Evolutionary conservation across 1,140 invertebrate species (phyloP).

Genomic region (Mya arenaria): DNA sequence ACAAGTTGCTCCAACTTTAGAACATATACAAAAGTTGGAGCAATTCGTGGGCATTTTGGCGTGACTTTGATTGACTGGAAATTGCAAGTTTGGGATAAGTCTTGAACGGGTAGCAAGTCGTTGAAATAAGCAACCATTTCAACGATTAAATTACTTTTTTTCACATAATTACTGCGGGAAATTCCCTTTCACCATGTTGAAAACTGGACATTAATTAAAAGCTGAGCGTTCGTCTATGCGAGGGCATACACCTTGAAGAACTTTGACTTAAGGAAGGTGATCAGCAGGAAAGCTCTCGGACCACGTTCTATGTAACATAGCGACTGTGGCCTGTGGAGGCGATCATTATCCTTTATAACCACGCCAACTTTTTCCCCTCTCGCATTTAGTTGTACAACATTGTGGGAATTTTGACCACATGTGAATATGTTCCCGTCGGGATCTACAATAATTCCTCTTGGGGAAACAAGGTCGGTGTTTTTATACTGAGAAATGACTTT

Average conservation of each 20-base stretch:
- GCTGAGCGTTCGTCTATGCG: neutral
- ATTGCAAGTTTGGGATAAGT: too few relatives aligned
- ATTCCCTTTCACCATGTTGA: too few relatives aligned
- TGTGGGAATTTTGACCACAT: slow-evolving; percentile 47
- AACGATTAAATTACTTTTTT: too few relatives aligned
- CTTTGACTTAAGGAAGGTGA: slow-evolving; percentile 49
- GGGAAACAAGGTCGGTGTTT: slow-evolving; percentile 7
- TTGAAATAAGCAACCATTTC: too few relatives aligned
- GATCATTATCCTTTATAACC: slow-evolving; percentile 23
- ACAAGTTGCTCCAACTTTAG: too few relatives aligned
- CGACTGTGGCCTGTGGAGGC: slow-evolving; percentile 29
- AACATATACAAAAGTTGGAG: too few relatives aligned
- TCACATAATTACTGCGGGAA: too few relatives aligned
- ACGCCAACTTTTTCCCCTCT: slow-evolving; percentile 28
- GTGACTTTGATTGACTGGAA: too few relatives aligned
- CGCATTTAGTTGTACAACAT: slow-evolving; percentile 39
- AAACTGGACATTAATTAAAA: too few relatives aligned
- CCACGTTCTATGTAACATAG: slow-evolving; percentile 21
- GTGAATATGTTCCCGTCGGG: slow-evolving; percentile 40
- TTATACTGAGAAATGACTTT: slow-evolving; percentile 11
- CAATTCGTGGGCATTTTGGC: too few relatives aligned
- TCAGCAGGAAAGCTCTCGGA: slow-evolving; percentile 1
- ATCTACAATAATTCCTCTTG: slow-evolving; percentile 33
- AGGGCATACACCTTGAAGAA: slow-evolving; percentile 45
- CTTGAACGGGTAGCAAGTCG: too few relatives aligned